Base-by-base conservation (phyloP, 2,888 invertebrate species). In the Ophraella communa region DNA sequence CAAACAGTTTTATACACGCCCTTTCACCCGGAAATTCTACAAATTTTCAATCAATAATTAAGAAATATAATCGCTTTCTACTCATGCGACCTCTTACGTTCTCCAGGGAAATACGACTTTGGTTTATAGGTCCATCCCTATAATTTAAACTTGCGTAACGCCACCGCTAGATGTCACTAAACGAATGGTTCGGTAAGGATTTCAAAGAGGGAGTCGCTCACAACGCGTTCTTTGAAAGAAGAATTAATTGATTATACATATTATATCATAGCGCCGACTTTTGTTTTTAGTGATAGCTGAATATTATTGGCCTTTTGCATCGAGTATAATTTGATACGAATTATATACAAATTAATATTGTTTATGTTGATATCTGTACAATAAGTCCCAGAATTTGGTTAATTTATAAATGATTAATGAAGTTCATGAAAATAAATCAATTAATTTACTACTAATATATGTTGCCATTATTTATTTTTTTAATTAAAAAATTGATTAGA, bases 11-110 rank as follows among this genome's bases (percentile, higher is more conserved):
- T 20, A 45, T 21, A 45, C 45, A 45, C 45, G 21, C 45, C 45
- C 45, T 39, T 39, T 21, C 45, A 45, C 45, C 45, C 45, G 20
- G 20, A 21, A 20, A 45, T 45, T 21, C 45, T 11, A 45, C 45
- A 45, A 45, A 45, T 45, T 45, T 18, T 21, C 45, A 45, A 45
- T 45, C 45, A 45, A 45, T 45, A 45, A 45, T 45, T 21, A 45
- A 20, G 45, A 45, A 45, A 20, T 45, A 45, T 21, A 45, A 10
- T 45, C 20, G 11, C 44, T 45, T 21, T 45, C 20, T 45, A 21
- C 20, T 20, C 11, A 0, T 45, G 45, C 21, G 45, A 21, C 21
- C 45, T 45, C 21, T 21, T 21, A 21, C 45, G 45, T 21, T 21
- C 21, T 8, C 20, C 3, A n/a, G 2, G 1, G 10, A 21, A 45